Evolutionary conservation across 1,140 invertebrate species (phyloP), one percentile per base, ranked within the genome.

Genomic region (Drosophila pseudoobscura): DNA sequence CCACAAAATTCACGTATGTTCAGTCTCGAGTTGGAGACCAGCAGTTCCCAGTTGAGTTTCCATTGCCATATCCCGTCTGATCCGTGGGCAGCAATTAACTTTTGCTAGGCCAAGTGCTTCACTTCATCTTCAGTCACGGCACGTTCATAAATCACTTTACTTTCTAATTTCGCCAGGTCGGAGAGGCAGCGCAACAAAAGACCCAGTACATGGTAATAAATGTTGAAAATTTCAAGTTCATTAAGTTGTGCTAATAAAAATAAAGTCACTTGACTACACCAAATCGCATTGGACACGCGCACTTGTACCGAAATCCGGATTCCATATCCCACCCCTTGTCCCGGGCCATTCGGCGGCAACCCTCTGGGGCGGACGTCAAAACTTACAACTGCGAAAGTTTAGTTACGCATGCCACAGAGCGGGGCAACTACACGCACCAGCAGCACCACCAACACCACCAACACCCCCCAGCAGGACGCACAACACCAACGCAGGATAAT

Each of bases 161-260:
- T 85, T 85, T 85, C 78, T 87, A 85, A 83, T 83, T 84, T 83
- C 62, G 41, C 46, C 46, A 59, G 75, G 62, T 74, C 72, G 41
- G 4, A 17, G 20, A 45, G 39, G 29, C 35, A 39, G 5, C 35
- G 29, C 7, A 31, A 31, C 17, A 61, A 55, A 31, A 45, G 44
- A 46, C 20, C 15, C 43, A 52, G 47, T 43, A 68, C 56, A 69
- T 70, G 54, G 77, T 80, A 80, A 89, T 89, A 82, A 89, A 89
- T 89, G 87, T 75, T 85, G 53, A 52, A 76, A 75, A 57, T 77
- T 89, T 89, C 85, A 71, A 89, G 87, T 89, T 85, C 85, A 89
- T 89, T 89, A 88, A 88, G 80, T 89, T 89, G 70, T 85, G 85
- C 85, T 89, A 89, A 89, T 85, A 89, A 76, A 78, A 85, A 82